These are phyloP conservation scores for Manduca sexta DNA, from an alignment of 1,140 invertebrate genomes.

Conservation along the genomic window DNA sequence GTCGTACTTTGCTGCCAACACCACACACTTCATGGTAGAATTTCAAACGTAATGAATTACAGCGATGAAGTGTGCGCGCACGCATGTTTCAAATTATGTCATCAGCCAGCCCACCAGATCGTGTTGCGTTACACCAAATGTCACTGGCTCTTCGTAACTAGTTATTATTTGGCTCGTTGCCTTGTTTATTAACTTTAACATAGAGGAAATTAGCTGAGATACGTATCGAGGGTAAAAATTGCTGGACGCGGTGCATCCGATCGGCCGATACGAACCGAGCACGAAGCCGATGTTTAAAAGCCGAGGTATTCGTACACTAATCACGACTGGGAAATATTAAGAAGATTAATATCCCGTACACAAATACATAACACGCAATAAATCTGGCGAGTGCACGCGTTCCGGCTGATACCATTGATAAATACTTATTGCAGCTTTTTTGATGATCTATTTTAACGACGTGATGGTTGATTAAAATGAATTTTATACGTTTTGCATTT, in stretches of 20 bases:
- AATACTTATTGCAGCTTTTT: slow-evolving; percentile 57
- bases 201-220: slow-evolving; percentile 22
- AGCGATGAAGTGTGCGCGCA: slow-evolving; percentile 24
- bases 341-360: slow-evolving; percentile 66
- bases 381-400: slow-evolving; percentile 40
- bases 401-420: slow-evolving; percentile 58
- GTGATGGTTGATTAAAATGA: slow-evolving; percentile 1
- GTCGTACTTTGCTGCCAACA: background rate
- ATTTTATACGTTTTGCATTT: background rate
- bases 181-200: slow-evolving; percentile 44
- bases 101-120: slow-evolving; percentile 41
- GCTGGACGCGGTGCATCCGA: slow-evolving; percentile 11
- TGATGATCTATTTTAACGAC: slow-evolving; percentile 46
- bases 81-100: slow-evolving; percentile 53
- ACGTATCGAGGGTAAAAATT: slow-evolving; percentile 5
- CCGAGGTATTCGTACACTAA: slow-evolving; percentile 34
- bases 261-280: slow-evolving; percentile 34
- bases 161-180: slow-evolving; percentile 57
- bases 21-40: slow-evolving; percentile 16
- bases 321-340: slow-evolving; percentile 65
- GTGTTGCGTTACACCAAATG: slow-evolving; percentile 51
- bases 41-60: slow-evolving; percentile 34
- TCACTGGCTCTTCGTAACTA: slow-evolving; percentile 33
- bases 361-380: slow-evolving; percentile 68
- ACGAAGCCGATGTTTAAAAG: slow-evolving; percentile 40